phyloP scores from a whole-genome alignment of 1,140 invertebrate genomes.

The Ceratina japonica region DNA sequence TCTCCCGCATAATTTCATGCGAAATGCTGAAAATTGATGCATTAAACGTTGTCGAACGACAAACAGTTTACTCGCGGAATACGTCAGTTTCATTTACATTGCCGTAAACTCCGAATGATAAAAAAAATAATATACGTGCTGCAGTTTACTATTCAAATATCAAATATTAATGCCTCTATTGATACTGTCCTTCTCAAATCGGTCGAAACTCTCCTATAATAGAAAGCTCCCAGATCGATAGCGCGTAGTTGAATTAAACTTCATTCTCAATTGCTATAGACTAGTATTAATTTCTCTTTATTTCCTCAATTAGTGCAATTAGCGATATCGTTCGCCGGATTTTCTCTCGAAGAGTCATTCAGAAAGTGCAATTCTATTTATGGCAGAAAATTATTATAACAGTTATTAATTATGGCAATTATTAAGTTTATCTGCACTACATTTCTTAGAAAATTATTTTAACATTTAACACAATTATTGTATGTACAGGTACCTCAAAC shows the following conservation, averaged over 20 bases:
- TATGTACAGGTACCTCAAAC: too few relatives aligned
- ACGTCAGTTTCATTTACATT: conserved; percentile 18
- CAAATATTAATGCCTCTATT: neutral
- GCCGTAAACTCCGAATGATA: neutral
- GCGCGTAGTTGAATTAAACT: neutral
- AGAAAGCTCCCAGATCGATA: neutral
- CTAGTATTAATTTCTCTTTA: neutral
- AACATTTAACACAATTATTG: too few relatives aligned
- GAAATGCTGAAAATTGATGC: conserved; percentile 6
- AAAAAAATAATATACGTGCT: neutral
- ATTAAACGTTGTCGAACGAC: conserved; percentile 5
- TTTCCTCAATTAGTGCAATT: neutral
- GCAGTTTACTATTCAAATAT: conserved; percentile 14
- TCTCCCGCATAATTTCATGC: neutral
- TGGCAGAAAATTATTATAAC: too few relatives aligned
- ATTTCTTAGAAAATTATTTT: too few relatives aligned
- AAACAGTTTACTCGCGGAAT: conserved; percentile 27
- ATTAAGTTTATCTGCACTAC: too few relatives aligned
- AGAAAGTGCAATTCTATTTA: too few relatives aligned
- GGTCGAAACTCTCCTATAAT: too few relatives aligned
- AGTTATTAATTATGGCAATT: too few relatives aligned
- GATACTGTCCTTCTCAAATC: neutral
- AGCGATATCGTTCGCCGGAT: too few relatives aligned
- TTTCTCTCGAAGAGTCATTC: too few relatives aligned
- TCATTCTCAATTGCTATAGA: neutral